A percentile compares a stretch with the other conserved stretches of the same genome.
Evolutionary conservation across 1,140 invertebrate genomes (phyloP).

Genomic region (Tetramorium simillimum): DNA sequence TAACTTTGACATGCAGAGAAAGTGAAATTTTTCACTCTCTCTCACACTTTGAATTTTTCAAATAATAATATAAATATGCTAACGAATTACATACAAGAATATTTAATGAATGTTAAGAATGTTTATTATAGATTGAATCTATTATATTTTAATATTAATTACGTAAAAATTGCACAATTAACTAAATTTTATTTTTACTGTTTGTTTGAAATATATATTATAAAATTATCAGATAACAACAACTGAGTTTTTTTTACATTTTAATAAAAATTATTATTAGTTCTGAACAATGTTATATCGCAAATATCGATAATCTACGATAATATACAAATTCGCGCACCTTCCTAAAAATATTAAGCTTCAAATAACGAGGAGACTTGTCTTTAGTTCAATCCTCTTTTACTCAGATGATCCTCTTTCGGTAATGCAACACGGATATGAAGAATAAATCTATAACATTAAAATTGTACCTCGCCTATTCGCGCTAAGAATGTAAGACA

Average conservation of each 20-base stretch:
- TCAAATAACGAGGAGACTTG: slow-evolving; percentile 75
- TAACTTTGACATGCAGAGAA: not conserved
- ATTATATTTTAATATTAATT: not conserved
- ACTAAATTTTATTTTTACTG: not conserved
- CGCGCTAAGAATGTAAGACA: slow-evolving; percentile 4
- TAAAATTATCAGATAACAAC: not conserved
- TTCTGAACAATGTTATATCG: slow-evolving; percentile 72
- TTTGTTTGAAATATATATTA: not conserved
- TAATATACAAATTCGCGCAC: slow-evolving; percentile 38
- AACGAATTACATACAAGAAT: not conserved
- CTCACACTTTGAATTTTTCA: not conserved
- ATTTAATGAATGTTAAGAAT: not conserved
- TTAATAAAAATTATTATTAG: slow-evolving; percentile 33
- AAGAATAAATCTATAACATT: slow-evolving; percentile 3
- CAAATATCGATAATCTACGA: slow-evolving; percentile 61
- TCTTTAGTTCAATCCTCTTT: slow-evolving; percentile 41
- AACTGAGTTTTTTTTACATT: not conserved
- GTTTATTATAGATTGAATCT: not conserved
- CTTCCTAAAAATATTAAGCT: slow-evolving; percentile 75
- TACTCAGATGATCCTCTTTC: not conserved
- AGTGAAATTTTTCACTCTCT: too few relatives aligned
- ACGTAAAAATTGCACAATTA: not conserved
- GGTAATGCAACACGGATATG: not conserved
- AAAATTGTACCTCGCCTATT: not conserved
- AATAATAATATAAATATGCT: not conserved